phyloP scores from a whole-genome alignment of 2,888 invertebrate genomes.

The Pristionchus arcanus region DNA sequence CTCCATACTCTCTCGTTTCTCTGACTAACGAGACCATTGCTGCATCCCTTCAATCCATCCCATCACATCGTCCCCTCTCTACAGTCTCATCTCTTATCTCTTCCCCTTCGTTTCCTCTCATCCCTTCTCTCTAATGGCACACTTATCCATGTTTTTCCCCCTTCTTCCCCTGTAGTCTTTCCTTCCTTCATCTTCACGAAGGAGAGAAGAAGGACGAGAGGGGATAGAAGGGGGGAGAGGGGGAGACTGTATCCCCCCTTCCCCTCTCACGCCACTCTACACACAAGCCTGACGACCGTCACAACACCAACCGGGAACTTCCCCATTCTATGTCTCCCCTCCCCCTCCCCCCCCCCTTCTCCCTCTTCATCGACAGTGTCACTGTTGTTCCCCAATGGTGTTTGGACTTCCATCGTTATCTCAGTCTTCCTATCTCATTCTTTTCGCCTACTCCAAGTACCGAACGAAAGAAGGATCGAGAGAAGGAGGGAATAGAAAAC shows the following conservation, averaged over 20 bases:
- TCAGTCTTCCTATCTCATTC: neutral
- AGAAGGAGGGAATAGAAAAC: slow-evolving; percentile 35
- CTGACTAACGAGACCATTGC: neutral
- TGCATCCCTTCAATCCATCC: too few relatives aligned
- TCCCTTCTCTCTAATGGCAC: slow-evolving; percentile 42
- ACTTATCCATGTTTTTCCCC: slow-evolving; percentile 38
- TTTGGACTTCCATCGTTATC: slow-evolving; percentile 6
- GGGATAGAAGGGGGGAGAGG: neutral
- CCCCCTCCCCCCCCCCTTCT: neutral
- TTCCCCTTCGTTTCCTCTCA: slow-evolving; percentile 11
- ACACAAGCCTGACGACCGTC: neutral
- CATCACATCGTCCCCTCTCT: neutral
- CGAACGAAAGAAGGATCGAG: neutral
- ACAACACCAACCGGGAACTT: slow-evolving; percentile 23
- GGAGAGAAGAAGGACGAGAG: slow-evolving; percentile 24
- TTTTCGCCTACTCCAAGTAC: neutral
- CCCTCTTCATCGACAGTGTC: neutral
- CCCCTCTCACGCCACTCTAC: neutral
- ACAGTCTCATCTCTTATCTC: slow-evolving; percentile 32
- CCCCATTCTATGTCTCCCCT: neutral
- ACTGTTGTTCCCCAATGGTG: slow-evolving; percentile 8
- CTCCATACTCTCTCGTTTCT: neutral
- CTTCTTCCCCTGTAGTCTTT: neutral
- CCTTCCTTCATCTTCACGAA: slow-evolving; percentile 32
- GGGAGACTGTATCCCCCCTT: slow-evolving; percentile 19